Evolutionary conservation across 2,113 vertebrate genomes (phyloP), one percentile per base, ranked within the genome.

Genomic region (Lagopus muta): DNA sequence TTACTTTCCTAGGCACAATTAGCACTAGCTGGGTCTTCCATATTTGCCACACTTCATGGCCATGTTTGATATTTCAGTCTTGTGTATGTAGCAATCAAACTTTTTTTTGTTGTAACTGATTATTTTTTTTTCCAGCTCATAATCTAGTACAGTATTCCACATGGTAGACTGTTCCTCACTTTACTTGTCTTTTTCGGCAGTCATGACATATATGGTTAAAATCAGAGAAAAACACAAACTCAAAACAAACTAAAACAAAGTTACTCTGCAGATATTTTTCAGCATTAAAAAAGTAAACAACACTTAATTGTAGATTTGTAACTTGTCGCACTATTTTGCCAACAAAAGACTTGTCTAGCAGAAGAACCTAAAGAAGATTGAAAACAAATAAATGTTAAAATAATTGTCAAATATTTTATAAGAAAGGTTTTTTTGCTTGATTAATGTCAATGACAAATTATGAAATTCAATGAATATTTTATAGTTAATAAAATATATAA

Each of bases 1-100:
- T 74, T 74, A 78, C 25, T 78, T 93, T 89, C 55, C 87, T 79
- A 79, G 62, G 47, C n/a, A 91, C 74, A 86, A 89, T 92, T 90
- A 92, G 62, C 45, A 83, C 22, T 74, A 55, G 71, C 81, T 93
- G 71, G 45, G 69, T 90, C 67, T 93, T 87, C 54, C 10, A 2
- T 28, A 19, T 70, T 92, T 62, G 25, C 45, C 69, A 25, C 34
- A 27, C 58, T 84, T 76, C 55, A 65, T 79, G 36, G 17, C 54
- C 88, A 86, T 92, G 13, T 40, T 32, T 74, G 52, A 58, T 66
- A 66, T 48, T 66, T 72, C 20, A 20, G 7, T 74, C 12, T 17
- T 27, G 34, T 48, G 19, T 48, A 40, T n/a, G 19, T 42, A 66
- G 17, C 19, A 17, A 48, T 65, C 34, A 55, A 65, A n/a, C 22